phyloP scores from a whole-genome alignment of 2,113 vertebrate species.

The Pseudonaja textilis region DNA sequence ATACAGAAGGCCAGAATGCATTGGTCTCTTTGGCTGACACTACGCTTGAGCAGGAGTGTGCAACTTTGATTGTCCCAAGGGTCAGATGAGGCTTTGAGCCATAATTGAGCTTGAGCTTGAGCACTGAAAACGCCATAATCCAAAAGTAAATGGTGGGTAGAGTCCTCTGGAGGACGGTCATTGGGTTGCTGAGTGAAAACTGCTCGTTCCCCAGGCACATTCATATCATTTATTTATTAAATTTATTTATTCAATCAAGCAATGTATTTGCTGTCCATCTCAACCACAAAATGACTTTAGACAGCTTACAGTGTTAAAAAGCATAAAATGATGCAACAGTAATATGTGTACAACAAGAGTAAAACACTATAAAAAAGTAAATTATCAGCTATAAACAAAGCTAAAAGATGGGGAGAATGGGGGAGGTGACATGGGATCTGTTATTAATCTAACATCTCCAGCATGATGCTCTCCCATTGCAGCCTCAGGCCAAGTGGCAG shows the following conservation, averaged over 20 bases:
- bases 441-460: neutral
- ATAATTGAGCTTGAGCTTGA: neutral
- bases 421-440: neutral
- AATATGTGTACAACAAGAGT: neutral
- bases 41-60: slow-evolving; percentile 33
- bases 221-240: neutral
- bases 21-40: slow-evolving; percentile 30
- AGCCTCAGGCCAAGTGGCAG: neutral
- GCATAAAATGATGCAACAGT: neutral
- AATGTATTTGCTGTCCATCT: neutral
- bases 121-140: neutral
- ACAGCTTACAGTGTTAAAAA: neutral
- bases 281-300: neutral
- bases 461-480: neutral
- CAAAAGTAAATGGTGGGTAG: neutral
- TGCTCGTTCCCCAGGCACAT: neutral
- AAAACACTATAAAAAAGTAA: neutral
- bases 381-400: neutral
- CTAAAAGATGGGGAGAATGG: neutral
- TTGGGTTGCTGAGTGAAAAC: neutral
- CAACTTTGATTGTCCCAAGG: neutral
- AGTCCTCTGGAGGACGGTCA: neutral
- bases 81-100: neutral
- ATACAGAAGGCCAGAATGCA: neutral
- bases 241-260: neutral